Base-by-base conservation (phyloP, 53 echinoderm and acorn worm species). In the Arbacia lixula region DNA sequence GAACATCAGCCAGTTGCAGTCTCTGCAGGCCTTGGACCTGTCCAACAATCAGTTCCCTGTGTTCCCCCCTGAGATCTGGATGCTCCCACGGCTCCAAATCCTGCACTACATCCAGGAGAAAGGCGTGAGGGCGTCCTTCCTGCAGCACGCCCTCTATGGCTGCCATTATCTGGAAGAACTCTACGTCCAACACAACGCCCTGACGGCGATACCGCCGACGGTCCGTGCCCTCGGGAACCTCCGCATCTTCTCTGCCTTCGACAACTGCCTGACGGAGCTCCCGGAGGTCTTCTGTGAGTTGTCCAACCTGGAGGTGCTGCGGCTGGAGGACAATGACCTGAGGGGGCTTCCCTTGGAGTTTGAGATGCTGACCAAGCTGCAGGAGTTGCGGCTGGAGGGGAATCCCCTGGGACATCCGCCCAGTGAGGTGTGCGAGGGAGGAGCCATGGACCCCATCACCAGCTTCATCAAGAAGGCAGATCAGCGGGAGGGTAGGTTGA, bases 391-490 rank as follows among this genome's bases (percentile, higher is more conserved):
- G 22, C 65, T 98, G 54, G 90, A 94, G 53, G 60, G 68, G 17
- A 98, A 98, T 36, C 90, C 92, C 20, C 61, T 98, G 41, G 84
- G 68, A 3, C 92, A 98, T 55, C 98, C 98, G 21, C 98, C 94
- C 3, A 85, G 86, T 31, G 92, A 98, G 50, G 92, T 98, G 27
- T 98, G 98, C 76, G 90, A 91, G 53, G 94, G 98, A 50, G 98
- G 98, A 16, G 93, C 85, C 56, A 87, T 98, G 85, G 92, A 98
- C 71, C 98, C 94, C 11, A 98, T 98, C 63, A 84, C 89, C 60
- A 83, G 93, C 65, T 98, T 98, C 43, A 88, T 98, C 28, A 58
- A 38, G 46, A 84, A 60, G 62, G 92, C 98, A 58, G 94, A 90
- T 56, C 88, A 94, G 68, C 88, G 92, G 63, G 85, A 88, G 72